Conservation (phyloP, 2,888 invertebrate species). For the Anticlea derivata region DNA sequence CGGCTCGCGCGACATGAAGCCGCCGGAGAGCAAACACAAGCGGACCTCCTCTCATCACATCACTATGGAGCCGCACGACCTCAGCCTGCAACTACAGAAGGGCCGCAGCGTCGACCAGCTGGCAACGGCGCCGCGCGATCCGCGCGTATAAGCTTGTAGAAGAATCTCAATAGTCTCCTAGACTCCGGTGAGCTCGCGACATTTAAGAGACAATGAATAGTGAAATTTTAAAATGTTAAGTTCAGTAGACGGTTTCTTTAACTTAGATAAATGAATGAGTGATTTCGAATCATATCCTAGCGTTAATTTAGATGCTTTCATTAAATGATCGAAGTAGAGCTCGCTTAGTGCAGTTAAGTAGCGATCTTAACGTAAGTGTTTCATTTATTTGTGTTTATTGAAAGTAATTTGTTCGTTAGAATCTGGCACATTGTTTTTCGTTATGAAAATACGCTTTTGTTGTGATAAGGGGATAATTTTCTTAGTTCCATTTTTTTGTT, state of each 20-base stretch:
- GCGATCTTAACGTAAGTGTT: slow-evolving; percentile 35
- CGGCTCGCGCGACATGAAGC: slow-evolving; percentile 81
- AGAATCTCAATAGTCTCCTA: slow-evolving; percentile 14
- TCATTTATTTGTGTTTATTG: slow-evolving; percentile 13
- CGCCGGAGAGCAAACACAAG: slow-evolving; percentile 65
- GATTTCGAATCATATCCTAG: slow-evolving; percentile 78
- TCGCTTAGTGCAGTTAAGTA: slow-evolving; percentile 37
- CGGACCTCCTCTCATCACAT: slow-evolving; percentile 79
- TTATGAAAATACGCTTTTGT: slow-evolving; percentile 27
- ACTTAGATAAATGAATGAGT: slow-evolving; percentile 61
- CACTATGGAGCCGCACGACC: slow-evolving; percentile 71
- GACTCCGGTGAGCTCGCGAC: slow-evolving; percentile 2
- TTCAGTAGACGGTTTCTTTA: slow-evolving; percentile 43
- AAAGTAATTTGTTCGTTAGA: slow-evolving; percentile 8
- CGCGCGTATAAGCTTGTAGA: slow-evolving; percentile 42
- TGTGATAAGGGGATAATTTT: slow-evolving; percentile 31
- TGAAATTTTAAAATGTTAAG: slow-evolving; percentile 46
- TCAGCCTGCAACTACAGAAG: slow-evolving; percentile 63
- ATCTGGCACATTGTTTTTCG: slow-evolving; percentile 19
- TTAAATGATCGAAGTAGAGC: slow-evolving; percentile 41
- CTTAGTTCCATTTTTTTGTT: slow-evolving; percentile 23
- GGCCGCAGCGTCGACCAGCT: slow-evolving; percentile 76
- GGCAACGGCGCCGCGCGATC: slow-evolving; percentile 54
- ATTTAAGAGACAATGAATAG: slow-evolving; percentile 41
- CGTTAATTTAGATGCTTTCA: slow-evolving; percentile 60